Evolutionary conservation across 64 coral and sea anemone species (phyloP).

Genomic region (Hydrozoanthus tunicans): DNA sequence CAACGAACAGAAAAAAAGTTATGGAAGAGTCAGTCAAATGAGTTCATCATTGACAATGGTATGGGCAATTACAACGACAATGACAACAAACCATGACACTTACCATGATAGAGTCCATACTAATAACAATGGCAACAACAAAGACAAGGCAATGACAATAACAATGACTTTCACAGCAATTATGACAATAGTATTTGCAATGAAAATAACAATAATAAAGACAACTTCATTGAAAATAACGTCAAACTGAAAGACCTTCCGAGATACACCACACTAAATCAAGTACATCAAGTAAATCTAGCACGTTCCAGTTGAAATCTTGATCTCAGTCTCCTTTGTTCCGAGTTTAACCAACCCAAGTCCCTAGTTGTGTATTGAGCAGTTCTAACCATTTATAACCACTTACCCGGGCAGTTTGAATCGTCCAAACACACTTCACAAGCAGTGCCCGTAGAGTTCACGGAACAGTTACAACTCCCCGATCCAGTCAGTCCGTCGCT

Average conservation of each 20-base stretch:
- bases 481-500: slow-evolving; percentile 58
- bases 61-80: too few species aligned
- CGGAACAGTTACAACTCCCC: slow-evolving; percentile 48
- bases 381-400: too few species aligned
- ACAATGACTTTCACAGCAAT: not conserved
- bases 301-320: not conserved
- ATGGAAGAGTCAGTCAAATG: too few species aligned
- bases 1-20: too few species aligned
- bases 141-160: not conserved
- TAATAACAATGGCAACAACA: not conserved
- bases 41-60: too few species aligned
- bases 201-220: not conserved
- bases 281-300: not conserved
- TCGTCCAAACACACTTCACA: slow-evolving; percentile 70
- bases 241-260: too few species aligned
- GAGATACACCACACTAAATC: too few species aligned
- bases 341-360: too few species aligned
- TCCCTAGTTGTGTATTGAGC: too few species aligned
- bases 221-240: not conserved
- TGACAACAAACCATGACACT: too few species aligned
- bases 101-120: too few species aligned
- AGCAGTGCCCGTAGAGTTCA: slow-evolving; percentile 58
- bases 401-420: slow-evolving; percentile 68
- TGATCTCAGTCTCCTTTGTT: not conserved
- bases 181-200: not conserved